A percentile compares a stretch with the other conserved stretches of the same genome.
Evolutionary conservation across 2,888 invertebrate species (phyloP).

Genomic region (Dexiosoma caninum): DNA sequence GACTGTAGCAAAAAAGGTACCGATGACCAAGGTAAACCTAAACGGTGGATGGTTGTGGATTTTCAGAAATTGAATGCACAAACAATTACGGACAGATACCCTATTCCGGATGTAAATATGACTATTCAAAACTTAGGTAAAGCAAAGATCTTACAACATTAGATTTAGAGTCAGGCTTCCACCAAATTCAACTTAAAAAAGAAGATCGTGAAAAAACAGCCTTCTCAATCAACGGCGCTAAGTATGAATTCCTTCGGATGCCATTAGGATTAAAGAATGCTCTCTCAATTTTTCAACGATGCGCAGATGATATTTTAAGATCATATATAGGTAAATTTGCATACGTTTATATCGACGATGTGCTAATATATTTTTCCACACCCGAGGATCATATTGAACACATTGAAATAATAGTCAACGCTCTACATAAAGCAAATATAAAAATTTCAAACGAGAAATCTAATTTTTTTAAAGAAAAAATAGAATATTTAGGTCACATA

Average conservation of each 20-base stretch:
- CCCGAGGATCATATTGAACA: conserved; percentile 23
- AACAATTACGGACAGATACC: conserved; percentile 15
- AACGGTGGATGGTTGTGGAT: conserved; percentile 26
- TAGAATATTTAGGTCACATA: conserved; percentile 36
- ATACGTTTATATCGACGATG: neutral
- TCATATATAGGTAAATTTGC: neutral
- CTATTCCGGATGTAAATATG: conserved; percentile 28
- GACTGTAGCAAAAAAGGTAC: conserved; percentile 6
- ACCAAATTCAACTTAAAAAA: conserved; percentile 41
- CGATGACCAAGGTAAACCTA: conserved; percentile 1
- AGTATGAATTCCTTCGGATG: conserved; percentile 51
- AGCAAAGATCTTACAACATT: conserved; percentile 45
- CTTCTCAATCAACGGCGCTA: conserved; percentile 47
- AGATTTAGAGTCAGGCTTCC: conserved; percentile 55
- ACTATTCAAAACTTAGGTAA: conserved; percentile 55
- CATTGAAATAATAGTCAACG: conserved; percentile 20
- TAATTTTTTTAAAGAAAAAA: conserved; percentile 17
- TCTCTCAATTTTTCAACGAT: neutral
- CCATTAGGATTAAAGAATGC: no score
- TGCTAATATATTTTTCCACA: neutral
- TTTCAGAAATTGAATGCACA: conserved; percentile 20
- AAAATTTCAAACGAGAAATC: conserved; percentile 23
- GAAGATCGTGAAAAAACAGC: conserved; percentile 43
- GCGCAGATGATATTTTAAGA: neutral
- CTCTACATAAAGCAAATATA: conserved; percentile 19